phyloP scores from a whole-genome alignment of 2,797 vertebrate genomes.

The Lithobates sylvaticus region DNA sequence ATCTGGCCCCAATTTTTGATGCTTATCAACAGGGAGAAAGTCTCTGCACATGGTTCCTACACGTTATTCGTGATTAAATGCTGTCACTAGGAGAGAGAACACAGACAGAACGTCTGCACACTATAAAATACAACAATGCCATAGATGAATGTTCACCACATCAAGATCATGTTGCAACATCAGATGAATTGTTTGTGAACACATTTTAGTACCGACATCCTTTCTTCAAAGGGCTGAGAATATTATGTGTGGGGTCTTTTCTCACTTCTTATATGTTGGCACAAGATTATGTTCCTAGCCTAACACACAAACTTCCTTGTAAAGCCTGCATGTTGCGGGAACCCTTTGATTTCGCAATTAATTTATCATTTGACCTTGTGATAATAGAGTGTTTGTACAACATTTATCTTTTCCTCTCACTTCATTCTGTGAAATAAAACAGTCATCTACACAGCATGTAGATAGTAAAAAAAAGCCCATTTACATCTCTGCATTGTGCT shows the following conservation, averaged over 20 bases:
- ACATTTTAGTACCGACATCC: neutral
- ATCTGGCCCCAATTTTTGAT: slow-evolving; percentile 34
- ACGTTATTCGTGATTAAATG: slow-evolving; percentile 11
- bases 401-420: neutral
- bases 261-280: neutral
- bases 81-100: neutral
- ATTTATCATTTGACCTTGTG: slow-evolving; percentile 1
- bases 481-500: no score
- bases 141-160: neutral
- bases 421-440: neutral
- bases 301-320: neutral
- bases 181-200: neutral
- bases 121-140: neutral
- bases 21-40: neutral
- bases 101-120: slow-evolving; percentile 21
- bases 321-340: neutral
- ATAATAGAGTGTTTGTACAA: slow-evolving; percentile 1
- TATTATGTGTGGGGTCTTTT: neutral
- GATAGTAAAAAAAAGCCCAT: neutral
- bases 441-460: neutral
- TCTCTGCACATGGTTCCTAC: neutral
- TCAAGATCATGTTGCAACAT: slow-evolving; percentile 9
- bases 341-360: slow-evolving; percentile 7
- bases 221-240: neutral
- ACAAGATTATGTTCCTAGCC: neutral